Evolutionary conservation across 2,888 invertebrate species (phyloP), one percentile per base, ranked within the genome.

Genomic region (Caprella mutica): DNA sequence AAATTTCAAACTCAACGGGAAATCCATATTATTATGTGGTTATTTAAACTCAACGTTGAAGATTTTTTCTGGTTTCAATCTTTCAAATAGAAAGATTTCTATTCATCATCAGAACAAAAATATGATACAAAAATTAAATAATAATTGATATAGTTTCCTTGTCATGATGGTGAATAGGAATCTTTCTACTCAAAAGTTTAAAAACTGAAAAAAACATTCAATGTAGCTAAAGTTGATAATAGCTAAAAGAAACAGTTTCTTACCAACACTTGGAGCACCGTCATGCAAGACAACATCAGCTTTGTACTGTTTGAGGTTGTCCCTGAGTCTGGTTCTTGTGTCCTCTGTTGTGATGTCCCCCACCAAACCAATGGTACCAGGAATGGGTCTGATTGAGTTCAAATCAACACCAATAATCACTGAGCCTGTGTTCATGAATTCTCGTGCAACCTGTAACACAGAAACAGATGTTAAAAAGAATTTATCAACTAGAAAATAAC

Each of bases 321-420:
- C 86, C 56, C 82, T 81, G 29, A 97, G 74, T 1, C 84, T 79
- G 33, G 83, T 75, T 68, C 82, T 80, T 66, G 96, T 94, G 74
- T 92, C 91, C 27, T 94, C 93, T 2, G 93, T 92, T 0, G 97
- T 98, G 44, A 99, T 99, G 71, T 99, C 98, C 73, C 91, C 93
- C 29, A 84, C 81, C 5, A 98, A 74, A 44, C 86, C 81, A 52
- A 92, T 88, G 68, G 92, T 92, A 21, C 93, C 93, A 1, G 86
- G 84, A 52, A 99, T 85, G 0, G 87, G 77, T 69, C 84, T 85
- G 65, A 98, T 98, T 0, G 96, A 91, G 68, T 85, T 94, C 71
- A 99, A 79, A 79, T 99, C 98, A 30, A 99, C 86, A 55, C 96
- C 94, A 51, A 98, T 78, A 14, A 97, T 89, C 55, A 96, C 79